These are phyloP conservation scores for Taurulus bubalis DNA, from an alignment of 2,113 vertebrate species.

Conservation along the genomic window DNA sequence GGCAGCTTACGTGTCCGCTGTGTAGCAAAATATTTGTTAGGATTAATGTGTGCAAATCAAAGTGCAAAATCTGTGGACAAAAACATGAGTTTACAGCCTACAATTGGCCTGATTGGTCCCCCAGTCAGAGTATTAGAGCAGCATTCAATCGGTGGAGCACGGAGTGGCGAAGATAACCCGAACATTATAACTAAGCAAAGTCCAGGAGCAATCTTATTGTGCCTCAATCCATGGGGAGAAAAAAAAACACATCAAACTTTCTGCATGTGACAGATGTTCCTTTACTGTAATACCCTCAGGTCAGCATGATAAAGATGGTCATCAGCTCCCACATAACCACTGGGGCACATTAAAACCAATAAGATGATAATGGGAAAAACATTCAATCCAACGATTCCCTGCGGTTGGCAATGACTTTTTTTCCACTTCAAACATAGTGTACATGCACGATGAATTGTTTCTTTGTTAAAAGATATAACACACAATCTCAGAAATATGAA, in stretches of 20 bases:
- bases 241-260: background rate
- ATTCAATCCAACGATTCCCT: background rate
- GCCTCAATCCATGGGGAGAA: background rate
- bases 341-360: background rate
- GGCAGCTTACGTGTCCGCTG: background rate
- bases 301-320: constrained; percentile 15
- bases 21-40: background rate
- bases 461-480: background rate
- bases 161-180: background rate
- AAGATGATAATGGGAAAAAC: background rate
- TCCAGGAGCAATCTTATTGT: background rate
- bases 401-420: background rate
- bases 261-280: constrained; percentile 35
- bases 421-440: background rate
- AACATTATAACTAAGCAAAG: background rate
- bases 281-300: constrained; percentile 13
- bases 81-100: background rate
- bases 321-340: constrained; percentile 3
- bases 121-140: background rate
- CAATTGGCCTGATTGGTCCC: background rate
- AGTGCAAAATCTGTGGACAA: background rate
- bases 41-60: background rate
- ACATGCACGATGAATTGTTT: background rate
- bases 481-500: background rate
- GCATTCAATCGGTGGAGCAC: background rate